Base-by-base conservation (phyloP, 1,140 invertebrate genomes). In the Adelges cooleyi region DNA sequence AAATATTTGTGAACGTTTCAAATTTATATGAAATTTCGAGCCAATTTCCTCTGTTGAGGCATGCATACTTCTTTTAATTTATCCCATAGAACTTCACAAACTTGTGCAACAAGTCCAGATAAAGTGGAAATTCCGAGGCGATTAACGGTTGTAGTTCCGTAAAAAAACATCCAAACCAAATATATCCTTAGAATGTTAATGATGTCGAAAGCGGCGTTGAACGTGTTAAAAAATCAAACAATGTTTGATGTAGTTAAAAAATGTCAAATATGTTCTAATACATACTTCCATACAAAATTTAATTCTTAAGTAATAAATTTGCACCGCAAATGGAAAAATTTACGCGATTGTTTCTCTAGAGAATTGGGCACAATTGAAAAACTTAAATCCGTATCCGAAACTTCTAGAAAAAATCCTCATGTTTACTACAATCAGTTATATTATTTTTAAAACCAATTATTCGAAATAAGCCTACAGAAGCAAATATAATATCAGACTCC, bases 221-320 rank as follows among this genome's bases (percentile, higher is more conserved):
- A 67, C n/a, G n/a, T n/a, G 15, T 69, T 73, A 0, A 73, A 70
- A 10, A 69, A 77, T 6, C 29, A 53, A 36, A 53, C 6, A 33
- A n/a, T n/a, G n/a, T n/a, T n/a, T n/a, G n/a, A n/a, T n/a, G n/a
- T n/a, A n/a, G n/a, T n/a, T n/a, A n/a, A n/a, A n/a, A n/a, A n/a
- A n/a, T n/a, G n/a, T n/a, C n/a, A n/a, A n/a, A n/a, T n/a, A n/a
- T n/a, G n/a, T n/a, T 33, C 3, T 33, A 17, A 33, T 33, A 53
- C 10, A 11, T 53, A 33, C 10, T 38, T 53, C 25, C 9, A 38
- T n/a, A 17, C 1, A 53, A 1, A 17, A 38, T 53, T n/a, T 53
- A 53, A 33, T 53, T 53, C 18, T 38, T 53, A 20, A 33, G 27
- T 22, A 33, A 38, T 38, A 33, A 13, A 38, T 20, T 33, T 53